Conservation (phyloP, 2,888 invertebrate species). For the Lapara coniferarum region DNA sequence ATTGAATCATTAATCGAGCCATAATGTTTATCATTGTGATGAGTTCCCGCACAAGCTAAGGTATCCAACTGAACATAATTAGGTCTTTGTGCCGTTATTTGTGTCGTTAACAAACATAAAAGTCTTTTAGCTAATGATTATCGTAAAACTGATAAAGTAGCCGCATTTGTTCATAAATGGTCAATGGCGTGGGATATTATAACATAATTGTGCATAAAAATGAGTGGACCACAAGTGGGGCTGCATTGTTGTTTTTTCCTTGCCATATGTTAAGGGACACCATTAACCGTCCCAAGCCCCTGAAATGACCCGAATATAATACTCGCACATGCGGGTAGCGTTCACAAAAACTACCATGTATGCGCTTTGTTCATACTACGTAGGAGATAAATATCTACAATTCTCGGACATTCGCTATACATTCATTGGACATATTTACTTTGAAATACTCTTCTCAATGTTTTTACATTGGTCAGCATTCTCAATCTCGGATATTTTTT, state of each 20-base stretch:
- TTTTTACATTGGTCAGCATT: neutral
- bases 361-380: conserved; percentile 14
- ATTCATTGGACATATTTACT: conserved; percentile 1
- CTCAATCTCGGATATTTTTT: no score
- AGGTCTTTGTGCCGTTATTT: neutral
- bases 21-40: conserved; percentile 27
- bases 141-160: conserved; percentile 2
- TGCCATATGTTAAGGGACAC: conserved; percentile 63
- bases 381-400: conserved; percentile 12
- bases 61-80: neutral
- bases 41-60: neutral
- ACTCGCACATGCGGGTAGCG: conserved; percentile 68
- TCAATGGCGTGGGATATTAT: neutral
- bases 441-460: neutral
- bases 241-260: conserved; percentile 56
- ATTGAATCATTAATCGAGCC: conserved; percentile 45
- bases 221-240: conserved; percentile 33
- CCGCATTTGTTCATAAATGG: neutral
- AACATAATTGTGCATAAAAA: conserved; percentile 20
- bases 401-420: neutral
- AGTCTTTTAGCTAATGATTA: neutral
- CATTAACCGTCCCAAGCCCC: conserved; percentile 52
- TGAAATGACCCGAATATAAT: conserved; percentile 51
- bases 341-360: conserved; percentile 38
- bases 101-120: neutral